Evolutionary conservation across 2,113 vertebrate species (phyloP), one percentile per base, ranked within the genome.

Genomic region (Syrmaticus mikado): DNA sequence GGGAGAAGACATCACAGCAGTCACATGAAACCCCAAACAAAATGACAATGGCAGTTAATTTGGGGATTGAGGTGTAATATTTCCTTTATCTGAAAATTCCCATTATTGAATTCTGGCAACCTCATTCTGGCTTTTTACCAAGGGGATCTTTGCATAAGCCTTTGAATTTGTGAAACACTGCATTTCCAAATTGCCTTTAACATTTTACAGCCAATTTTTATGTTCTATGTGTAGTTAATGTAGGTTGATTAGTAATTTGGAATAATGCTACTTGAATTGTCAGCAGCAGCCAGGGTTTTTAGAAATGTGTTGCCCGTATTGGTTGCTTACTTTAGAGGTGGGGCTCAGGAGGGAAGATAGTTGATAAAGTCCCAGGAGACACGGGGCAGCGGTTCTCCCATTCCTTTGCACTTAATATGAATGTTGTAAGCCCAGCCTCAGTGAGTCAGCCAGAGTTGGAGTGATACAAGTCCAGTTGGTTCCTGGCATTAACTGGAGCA

Each of bases 21-120:
- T 91, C 87, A 64, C 68, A 85, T 60, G 25, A 85, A 87, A 82
- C 60, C 64, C 82, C 65, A 95, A 85, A 70, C 7, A 0, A 80
- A 76, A 73, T 92, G 87, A 92, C 72, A 89, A 78, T 50, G 76
- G 82, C 79, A 85, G 41, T 68, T 90, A 52, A 36, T 88, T 66
- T 64, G 64, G 36, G 66, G 30, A 87, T 85, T 34, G 88, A 94
- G 1, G 61, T 67, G 79, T 95, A 90, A 57, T 20, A 8, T 92
- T 94, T 90, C 88, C 85, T 93, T 94, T 96, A 94, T 90, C 88
- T 88, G 88, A 78, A 88, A 92, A 75, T 75, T 88, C 48, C 46
- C 80, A 52, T 83, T 83, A 76, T 89, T 93, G 73, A 88, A 52
- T 94, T 86, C 52, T 90, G 88, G 88, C 85, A 92, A 30, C 73